Evolutionary conservation across 1,140 invertebrate species (phyloP), one percentile per base, ranked within the genome.

Genomic region (Plutomurus gul): DNA sequence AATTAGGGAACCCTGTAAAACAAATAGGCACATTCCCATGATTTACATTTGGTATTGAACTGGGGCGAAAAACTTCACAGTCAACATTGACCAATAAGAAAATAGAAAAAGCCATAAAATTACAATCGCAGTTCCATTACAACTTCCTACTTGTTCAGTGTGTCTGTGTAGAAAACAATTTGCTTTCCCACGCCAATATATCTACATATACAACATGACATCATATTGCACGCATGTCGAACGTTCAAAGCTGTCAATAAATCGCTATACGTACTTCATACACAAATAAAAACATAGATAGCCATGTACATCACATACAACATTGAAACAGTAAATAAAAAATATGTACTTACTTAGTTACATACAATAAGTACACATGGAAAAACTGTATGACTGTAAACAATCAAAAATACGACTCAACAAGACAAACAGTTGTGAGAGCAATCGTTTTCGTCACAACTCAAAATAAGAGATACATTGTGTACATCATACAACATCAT

Each of bases 1-100:
- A 87, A 78, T 85, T 85, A 43, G 86, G 85, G 81, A 86, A 87
- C 43, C 86, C 85, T 86, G 82, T 25, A 81, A 78, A n/a, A 60
- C 76, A 81, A 79, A 60, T 73, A 78, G 72, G 37, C 75, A 76
- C 22, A 43, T 13, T 40, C 40, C 56, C 56, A 36, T 65, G 56
- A 65, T 65, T 65, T 65, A 25, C 25, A 65, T 65, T 30, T 65
- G 30, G 5, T n/a, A 65, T n/a, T n/a, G 11, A 5, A 65, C 6
- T 16, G n/a, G 18, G 4, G 30, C 56, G 6, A 33, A 25, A n/a
- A 8, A 33, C 51, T 56, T 27, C 56, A 36, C 56, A 65, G 56
- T 65, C 56, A 65, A 65, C 56, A 65, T 65, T 65, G 56, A 65
- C 56, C 56, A 65, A 65, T 25, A 65, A 25, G 56, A 65, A 65